phyloP scores from a whole-genome alignment of 2,888 invertebrate genomes.

The Tiliacea aurago region DNA sequence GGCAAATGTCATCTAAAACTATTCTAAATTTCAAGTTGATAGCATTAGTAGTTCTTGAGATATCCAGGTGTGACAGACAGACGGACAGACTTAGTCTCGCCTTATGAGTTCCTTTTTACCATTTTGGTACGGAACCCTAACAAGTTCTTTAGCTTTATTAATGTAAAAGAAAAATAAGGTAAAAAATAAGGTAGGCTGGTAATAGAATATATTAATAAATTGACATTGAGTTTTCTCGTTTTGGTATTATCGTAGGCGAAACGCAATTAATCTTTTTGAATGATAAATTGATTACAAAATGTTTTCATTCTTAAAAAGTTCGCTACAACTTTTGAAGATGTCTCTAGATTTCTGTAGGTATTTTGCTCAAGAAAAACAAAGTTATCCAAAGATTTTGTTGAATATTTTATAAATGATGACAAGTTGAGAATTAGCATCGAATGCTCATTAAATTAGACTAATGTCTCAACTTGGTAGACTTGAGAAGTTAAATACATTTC shows the following conservation, averaged over 20 bases:
- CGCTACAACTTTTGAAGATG: conserved; percentile 6
- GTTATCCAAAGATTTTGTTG: conserved; percentile 3
- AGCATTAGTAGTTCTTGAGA: too few relatives aligned
- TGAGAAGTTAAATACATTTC: conserved; percentile 7
- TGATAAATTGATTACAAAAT: neutral
- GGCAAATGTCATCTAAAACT: too few relatives aligned
- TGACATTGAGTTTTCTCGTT: neutral
- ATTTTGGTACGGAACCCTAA: too few relatives aligned
- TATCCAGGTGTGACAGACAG: too few relatives aligned
- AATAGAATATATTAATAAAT: too few relatives aligned
- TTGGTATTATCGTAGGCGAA: neutral
- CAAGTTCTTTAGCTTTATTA: too few relatives aligned
- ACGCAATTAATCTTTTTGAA: neutral
- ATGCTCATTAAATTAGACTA: conserved; percentile 32
- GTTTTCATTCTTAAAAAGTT: neutral
- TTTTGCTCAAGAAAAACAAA: conserved; percentile 5
- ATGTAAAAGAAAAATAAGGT: too few relatives aligned
- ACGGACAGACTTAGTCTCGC: too few relatives aligned
- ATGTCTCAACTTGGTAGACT: conserved; percentile 19
- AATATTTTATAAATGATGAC: conserved; percentile 23
- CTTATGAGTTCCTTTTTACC: too few relatives aligned
- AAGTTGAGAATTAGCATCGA: conserved; percentile 15
- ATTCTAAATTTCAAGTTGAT: too few relatives aligned
- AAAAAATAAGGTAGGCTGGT: too few relatives aligned
- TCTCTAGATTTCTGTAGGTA: neutral